Percentiles rank a stretch among this genome's conserved stretches.
Evolutionary conservation across 2,797 vertebrate species (phyloP).

Genomic region (Ctenochaetus hawaiiensis): DNA sequence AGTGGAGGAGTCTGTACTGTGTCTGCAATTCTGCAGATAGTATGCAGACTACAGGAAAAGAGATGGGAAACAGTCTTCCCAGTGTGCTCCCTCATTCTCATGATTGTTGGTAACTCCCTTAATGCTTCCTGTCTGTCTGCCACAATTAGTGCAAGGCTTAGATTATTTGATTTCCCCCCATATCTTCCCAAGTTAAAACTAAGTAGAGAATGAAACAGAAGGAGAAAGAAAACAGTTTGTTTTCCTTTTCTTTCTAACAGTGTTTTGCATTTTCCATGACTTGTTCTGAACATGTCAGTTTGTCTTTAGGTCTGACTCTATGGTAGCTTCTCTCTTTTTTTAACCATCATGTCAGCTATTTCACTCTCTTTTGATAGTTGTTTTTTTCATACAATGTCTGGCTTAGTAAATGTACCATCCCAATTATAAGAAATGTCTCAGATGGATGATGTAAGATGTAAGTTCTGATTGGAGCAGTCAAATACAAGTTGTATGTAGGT

Average conservation of each 20-base stretch:
- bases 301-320: slow-evolving; percentile 28
- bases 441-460: too few species aligned
- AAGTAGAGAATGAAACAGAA: not conserved
- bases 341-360: slow-evolving; percentile 17
- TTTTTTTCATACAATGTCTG: not conserved
- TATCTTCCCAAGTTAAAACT: slow-evolving; percentile 8
- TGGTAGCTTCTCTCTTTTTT: slow-evolving; percentile 6
- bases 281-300: slow-evolving; percentile 32
- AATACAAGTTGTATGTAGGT: too few species aligned
- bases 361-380: slow-evolving; percentile 1
- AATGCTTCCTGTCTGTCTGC: not conserved
- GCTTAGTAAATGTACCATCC: too few species aligned
- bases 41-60: slow-evolving; percentile 76
- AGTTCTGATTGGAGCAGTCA: too few species aligned
- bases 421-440: too few species aligned
- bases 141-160: not conserved
- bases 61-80: slow-evolving; percentile 85
- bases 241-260: not conserved
- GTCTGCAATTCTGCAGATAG: slow-evolving; percentile 82
- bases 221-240: not conserved
- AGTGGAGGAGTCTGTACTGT: slow-evolving; percentile 84
- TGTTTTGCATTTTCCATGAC: not conserved
- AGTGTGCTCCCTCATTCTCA: slow-evolving; percentile 81
- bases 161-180: not conserved
- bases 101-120: slow-evolving; percentile 63